Conservation (phyloP, 2,113 vertebrate genomes). For the Panurus biarmicus region DNA sequence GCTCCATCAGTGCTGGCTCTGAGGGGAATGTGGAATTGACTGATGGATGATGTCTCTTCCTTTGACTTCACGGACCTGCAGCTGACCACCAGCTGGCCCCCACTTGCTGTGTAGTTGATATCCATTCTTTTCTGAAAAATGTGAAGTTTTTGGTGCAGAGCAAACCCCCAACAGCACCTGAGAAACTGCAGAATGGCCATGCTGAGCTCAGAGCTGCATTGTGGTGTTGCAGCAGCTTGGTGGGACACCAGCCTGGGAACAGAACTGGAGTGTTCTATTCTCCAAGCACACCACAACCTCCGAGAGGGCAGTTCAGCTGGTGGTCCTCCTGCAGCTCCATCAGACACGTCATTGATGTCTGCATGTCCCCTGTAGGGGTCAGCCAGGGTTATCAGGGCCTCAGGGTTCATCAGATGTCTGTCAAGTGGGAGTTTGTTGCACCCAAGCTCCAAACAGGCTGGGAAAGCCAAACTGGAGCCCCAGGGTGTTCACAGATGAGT, state of each 20-base stretch:
- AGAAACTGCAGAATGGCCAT: background rate
- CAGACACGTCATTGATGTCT: background rate
- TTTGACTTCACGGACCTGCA: background rate
- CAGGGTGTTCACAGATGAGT: rapidly evolving
- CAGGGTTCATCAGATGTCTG: background rate
- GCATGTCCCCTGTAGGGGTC: background rate
- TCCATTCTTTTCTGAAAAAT: background rate
- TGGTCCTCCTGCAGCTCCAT: background rate
- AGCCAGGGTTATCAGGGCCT: background rate
- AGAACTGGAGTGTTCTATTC: background rate
- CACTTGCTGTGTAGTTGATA: rapidly evolving
- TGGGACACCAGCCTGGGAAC: background rate
- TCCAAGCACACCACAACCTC: rapidly evolving
- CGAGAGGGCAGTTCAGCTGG: background rate
- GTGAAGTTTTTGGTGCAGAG: background rate
- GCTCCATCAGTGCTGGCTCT: background rate
- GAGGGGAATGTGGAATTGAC: background rate
- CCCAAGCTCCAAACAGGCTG: background rate
- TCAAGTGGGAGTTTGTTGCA: background rate
- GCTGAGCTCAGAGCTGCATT: background rate
- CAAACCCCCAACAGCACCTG: rapidly evolving
- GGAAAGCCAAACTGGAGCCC: background rate
- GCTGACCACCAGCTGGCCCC: background rate
- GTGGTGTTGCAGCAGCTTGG: background rate
- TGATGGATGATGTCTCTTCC: background rate